Conservation (phyloP, 2,797 vertebrate species). For the Tinamus major region DNA sequence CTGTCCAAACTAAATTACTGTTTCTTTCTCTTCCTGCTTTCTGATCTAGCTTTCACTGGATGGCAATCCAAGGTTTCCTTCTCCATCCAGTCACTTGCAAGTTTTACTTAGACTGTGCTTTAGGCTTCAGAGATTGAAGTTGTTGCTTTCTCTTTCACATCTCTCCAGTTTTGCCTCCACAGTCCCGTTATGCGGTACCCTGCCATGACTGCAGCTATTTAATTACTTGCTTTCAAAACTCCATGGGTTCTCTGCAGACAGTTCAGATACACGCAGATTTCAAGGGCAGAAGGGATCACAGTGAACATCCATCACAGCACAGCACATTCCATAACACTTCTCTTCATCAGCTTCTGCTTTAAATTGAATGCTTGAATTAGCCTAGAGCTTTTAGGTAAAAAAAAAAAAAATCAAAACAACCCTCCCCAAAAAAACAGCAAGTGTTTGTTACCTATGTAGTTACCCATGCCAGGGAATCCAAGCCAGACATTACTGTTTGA, state of each 20-base stretch:
- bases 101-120: neutral
- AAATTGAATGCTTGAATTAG: slow-evolving; percentile 23
- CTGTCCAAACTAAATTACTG: neutral
- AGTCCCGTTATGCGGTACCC: neutral
- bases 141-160: neutral
- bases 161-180: neutral
- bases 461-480: neutral
- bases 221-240: neutral
- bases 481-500: neutral
- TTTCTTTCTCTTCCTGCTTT: neutral
- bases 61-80: neutral
- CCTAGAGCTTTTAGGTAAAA: neutral
- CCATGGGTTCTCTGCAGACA: neutral
- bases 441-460: neutral
- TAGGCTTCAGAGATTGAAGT: neutral
- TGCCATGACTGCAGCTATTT: neutral
- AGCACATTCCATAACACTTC: neutral
- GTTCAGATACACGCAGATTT: neutral
- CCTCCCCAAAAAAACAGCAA: too few species aligned
- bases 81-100: neutral
- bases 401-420: too few species aligned
- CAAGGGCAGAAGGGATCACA: slow-evolving; percentile 29
- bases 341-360: slow-evolving; percentile 5
- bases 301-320: slow-evolving; percentile 21
- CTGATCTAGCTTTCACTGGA: neutral